A percentile compares a stretch with the other conserved stretches of the same genome.
These are phyloP conservation scores for Hemiprocne comata DNA, from an alignment of 2,113 vertebrate genomes.

Conservation along the genomic window DNA sequence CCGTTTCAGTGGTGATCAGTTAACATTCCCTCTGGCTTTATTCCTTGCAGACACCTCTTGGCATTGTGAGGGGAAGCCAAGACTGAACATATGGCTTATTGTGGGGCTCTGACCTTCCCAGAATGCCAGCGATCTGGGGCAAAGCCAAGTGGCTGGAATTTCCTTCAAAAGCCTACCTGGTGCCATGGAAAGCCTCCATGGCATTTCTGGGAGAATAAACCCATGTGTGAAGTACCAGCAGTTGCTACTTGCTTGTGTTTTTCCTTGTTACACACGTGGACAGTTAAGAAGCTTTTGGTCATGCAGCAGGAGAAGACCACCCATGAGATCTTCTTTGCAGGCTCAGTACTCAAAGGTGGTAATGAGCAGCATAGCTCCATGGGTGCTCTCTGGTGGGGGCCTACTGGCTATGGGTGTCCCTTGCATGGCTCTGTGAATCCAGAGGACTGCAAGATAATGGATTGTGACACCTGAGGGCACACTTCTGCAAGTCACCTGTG, in stretches of 20 bases:
- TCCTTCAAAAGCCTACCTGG: background rate
- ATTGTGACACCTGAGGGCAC: background rate
- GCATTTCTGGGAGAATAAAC: background rate
- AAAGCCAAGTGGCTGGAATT: background rate
- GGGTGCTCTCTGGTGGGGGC: background rate
- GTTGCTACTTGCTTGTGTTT: background rate
- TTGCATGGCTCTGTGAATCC: background rate
- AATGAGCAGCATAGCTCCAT: background rate
- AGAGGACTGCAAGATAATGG: background rate
- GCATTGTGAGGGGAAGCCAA: slow-evolving; percentile 11
- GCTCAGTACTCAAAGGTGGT: background rate
- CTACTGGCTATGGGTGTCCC: background rate
- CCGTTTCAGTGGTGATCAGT: background rate
- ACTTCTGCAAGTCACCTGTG: background rate
- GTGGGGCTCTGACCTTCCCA: slow-evolving; percentile 19
- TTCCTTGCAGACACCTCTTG: slow-evolving; percentile 41
- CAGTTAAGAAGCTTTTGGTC: background rate
- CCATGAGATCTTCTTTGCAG: background rate
- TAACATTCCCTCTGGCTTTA: slow-evolving; percentile 13
- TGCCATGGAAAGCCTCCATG: background rate
- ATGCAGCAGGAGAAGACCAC: background rate
- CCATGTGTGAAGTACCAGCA: background rate
- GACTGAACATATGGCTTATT: slow-evolving; percentile 56
- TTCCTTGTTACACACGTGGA: background rate
- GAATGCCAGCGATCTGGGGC: background rate